Percentiles rank a stretch among this genome's conserved stretches.
Conservation (phyloP, 2,888 invertebrate species). For the Phragmatobia fuliginosa region DNA sequence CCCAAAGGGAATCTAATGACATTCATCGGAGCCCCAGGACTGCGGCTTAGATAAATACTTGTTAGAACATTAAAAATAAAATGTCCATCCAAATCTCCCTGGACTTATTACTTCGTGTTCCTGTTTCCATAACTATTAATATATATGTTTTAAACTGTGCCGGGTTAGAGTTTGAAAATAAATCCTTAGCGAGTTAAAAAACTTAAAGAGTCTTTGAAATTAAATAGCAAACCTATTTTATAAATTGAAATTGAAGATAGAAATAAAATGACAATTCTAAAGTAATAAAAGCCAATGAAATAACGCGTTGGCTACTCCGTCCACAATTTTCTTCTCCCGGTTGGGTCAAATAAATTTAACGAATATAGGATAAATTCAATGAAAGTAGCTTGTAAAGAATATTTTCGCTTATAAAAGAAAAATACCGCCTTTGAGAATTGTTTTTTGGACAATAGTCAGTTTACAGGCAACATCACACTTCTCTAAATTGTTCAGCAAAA, state of each 20-base stretch:
- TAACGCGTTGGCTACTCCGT: slow-evolving; percentile 5
- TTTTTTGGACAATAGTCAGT: neutral
- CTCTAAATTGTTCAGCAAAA: neutral
- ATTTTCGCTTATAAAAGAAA: slow-evolving; percentile 16
- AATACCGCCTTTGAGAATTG: slow-evolving; percentile 1
- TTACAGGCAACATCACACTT: neutral
- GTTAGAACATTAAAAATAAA: slow-evolving; percentile 34
- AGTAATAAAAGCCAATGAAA: slow-evolving; percentile 7
- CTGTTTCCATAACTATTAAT: neutral
- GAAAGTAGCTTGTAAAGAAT: slow-evolving; percentile 21
- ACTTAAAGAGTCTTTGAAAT: neutral
- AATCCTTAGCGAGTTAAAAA: no score
- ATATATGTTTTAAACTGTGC: neutral
- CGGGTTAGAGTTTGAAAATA: no score
- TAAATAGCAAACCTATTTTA: neutral
- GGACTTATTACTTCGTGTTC: neutral
- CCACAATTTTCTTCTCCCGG: slow-evolving; percentile 8
- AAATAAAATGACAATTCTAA: neutral
- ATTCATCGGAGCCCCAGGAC: slow-evolving; percentile 21
- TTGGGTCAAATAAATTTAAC: slow-evolving; percentile 24
- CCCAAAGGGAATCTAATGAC: slow-evolving; percentile 15
- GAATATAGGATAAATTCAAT: slow-evolving; percentile 27
- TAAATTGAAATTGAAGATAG: neutral
- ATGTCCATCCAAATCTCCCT: slow-evolving; percentile 4
- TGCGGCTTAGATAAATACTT: slow-evolving; percentile 34